These are phyloP conservation scores for Luidia sarsii DNA, from an alignment of 53 echinoderm and acorn worm species.

Conservation along the genomic window DNA sequence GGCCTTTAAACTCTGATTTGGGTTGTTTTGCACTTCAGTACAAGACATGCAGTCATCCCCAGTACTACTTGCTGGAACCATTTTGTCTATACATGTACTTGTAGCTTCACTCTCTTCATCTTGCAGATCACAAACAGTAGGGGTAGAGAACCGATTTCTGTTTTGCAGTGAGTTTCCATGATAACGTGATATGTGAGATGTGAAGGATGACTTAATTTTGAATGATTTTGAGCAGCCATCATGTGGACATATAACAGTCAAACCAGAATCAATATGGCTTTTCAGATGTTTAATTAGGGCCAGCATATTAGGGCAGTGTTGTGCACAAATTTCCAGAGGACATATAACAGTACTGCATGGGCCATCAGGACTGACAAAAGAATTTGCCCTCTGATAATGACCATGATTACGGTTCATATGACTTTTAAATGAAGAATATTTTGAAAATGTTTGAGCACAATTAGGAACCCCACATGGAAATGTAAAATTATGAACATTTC, in stretches of 20 bases:
- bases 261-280: slow-evolving; percentile 32
- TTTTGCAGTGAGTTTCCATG: slow-evolving; percentile 15
- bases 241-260: slow-evolving; percentile 27
- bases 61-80: neutral
- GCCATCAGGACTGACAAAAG: no score
- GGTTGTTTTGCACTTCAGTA: no score
- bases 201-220: slow-evolving; percentile 33
- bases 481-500: slow-evolving; percentile 44
- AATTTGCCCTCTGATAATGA: no score
- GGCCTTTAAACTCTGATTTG: neutral
- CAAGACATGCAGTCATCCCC: neutral
- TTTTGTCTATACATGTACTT: neutral
- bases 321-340: neutral
- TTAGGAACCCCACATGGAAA: slow-evolving; percentile 54
- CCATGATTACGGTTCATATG: slow-evolving; percentile 51
- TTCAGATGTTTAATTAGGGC: slow-evolving; percentile 39
- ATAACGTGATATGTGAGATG: slow-evolving; percentile 45
- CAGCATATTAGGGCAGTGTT: neutral
- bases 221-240: slow-evolving; percentile 16
- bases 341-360: neutral
- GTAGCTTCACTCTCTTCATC: neutral
- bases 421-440: slow-evolving; percentile 39
- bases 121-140: no score
- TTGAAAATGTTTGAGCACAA: slow-evolving; percentile 34
- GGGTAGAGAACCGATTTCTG: neutral